A percentile compares a stretch with the other conserved stretches of the same genome.
Evolutionary conservation across 2,797 vertebrate species (phyloP).

Genomic region (Petrocephalus sullivani): DNA sequence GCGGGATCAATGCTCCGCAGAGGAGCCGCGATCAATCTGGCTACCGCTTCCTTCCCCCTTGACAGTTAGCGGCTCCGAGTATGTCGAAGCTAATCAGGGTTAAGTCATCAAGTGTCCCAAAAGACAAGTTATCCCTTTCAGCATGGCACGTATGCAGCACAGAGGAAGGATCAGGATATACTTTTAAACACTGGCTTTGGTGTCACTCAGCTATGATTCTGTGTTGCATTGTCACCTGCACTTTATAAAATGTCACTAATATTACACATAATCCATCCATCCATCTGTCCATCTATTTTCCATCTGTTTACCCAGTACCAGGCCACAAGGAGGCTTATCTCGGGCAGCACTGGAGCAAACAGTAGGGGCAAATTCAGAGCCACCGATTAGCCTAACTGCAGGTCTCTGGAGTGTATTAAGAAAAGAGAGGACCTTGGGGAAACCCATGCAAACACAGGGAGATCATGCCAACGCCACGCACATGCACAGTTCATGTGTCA

Average conservation of each 20-base stretch:
- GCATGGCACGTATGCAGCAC: not conserved
- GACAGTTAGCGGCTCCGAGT: slow-evolving; percentile 3
- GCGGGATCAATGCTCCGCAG: slow-evolving; percentile 56
- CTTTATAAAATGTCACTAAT: not conserved
- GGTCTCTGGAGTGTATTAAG: not conserved
- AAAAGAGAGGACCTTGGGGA: not conserved
- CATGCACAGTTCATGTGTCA: not conserved
- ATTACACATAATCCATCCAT: not conserved
- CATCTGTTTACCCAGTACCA: not conserved
- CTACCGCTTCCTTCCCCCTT: not conserved
- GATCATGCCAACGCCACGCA: not conserved
- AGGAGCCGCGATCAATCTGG: slow-evolving; percentile 4
- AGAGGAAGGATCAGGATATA: not conserved
- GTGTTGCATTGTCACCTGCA: not conserved
- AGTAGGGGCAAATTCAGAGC: not conserved
- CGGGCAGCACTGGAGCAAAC: not conserved
- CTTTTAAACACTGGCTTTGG: not conserved
- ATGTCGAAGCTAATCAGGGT: slow-evolving; percentile 40
- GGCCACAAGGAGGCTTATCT: not conserved
- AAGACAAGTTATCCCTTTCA: slow-evolving; percentile 42
- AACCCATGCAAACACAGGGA: not conserved
- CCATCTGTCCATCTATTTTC: not conserved
- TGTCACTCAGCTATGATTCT: not conserved
- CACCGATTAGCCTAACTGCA: not conserved
- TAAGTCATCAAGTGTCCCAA: slow-evolving; percentile 57